Evolutionary conservation across 2,888 invertebrate genomes (phyloP).

Genomic region (Aleiodes testaceus): DNA sequence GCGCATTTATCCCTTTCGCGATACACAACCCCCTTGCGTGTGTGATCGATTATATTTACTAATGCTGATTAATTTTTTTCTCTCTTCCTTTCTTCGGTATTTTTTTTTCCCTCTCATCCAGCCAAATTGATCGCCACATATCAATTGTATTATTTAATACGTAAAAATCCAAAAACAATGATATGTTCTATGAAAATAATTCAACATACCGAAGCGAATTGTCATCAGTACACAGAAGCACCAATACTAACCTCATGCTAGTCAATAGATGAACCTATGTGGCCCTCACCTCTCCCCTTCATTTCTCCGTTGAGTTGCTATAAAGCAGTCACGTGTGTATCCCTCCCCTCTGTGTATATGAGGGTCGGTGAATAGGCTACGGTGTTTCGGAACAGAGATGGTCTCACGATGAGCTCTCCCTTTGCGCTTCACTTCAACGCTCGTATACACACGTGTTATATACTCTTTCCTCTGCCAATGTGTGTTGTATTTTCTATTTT

Average conservation of each 20-base stretch:
- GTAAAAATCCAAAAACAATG: constrained; percentile 54
- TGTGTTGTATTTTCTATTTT: constrained; percentile 33
- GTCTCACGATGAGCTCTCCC: constrained; percentile 65
- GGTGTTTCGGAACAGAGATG: constrained; percentile 65
- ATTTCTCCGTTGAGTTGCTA: constrained; percentile 53
- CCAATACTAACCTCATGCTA: constrained; percentile 46
- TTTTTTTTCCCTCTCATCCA: neutral
- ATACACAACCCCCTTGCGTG: constrained; percentile 39
- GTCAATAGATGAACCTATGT: constrained; percentile 64
- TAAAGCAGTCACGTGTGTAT: constrained; percentile 69
- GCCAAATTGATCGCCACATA: constrained; percentile 9
- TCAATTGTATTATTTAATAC: constrained; percentile 27
- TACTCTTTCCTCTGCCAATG: constrained; percentile 13
- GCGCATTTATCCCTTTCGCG: constrained; percentile 42
- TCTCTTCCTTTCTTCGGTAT: neutral
- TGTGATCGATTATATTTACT: constrained; percentile 40
- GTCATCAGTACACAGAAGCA: constrained; percentile 38
- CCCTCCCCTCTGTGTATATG: constrained; percentile 51
- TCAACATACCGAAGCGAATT: constrained; percentile 42
- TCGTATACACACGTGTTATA: constrained; percentile 21
- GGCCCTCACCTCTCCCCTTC: constrained; percentile 43
- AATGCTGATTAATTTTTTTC: constrained; percentile 41
- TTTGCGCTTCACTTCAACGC: constrained; percentile 21
- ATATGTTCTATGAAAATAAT: constrained; percentile 63
- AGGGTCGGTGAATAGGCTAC: constrained; percentile 60